Evolutionary conservation across 1,140 invertebrate genomes (phyloP), one percentile per base, ranked within the genome.

Genomic region (Coelopa frigida): DNA sequence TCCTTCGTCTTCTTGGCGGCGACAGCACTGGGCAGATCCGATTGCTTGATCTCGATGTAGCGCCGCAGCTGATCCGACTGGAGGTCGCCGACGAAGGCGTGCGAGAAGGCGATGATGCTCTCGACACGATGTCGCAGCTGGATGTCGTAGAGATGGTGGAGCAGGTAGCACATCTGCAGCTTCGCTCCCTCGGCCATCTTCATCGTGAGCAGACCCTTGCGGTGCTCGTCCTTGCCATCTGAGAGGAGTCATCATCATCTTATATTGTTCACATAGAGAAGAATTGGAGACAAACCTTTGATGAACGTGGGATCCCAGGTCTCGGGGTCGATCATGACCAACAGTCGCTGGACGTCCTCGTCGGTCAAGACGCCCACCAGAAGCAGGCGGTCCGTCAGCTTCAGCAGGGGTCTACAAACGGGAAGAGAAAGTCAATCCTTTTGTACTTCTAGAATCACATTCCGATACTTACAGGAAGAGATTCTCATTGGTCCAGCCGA

Each of bases 1-100:
- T 99, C 97, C 63, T 88, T 84, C 0, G 97, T 99, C 69, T 95
- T 97, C 70, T 95, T 98, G 5, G 97, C 97, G 27, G 96, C 95
- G 2, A 98, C 81, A 6, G 96, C 93, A 38, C 96, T 94, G 12
- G 97, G 95, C 37, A 99, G 73, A 74, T 99, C 94, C 0, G 95
- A 96, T 63, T 97, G 91, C 68, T 99, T 99, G 58, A 99, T 98
- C 59, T 98, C 94, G 54, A 91, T 87, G 72, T 99, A 99, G 61
- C 96, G 82, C 52, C 89, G 78, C 49, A 97, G 73, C 71, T 99
- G 97, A 78, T 99, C 97, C 31, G 79, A 72, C 72, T 99, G 96
- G 32, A 97, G 66, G 52, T 96, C 90, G 1, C 82, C 86, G 24
- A 98, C 90, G 70, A 96, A 99, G 59, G 94, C 89, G 59, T 90